Evolutionary conservation across 2,113 vertebrate genomes (phyloP), one percentile per base, ranked within the genome.

Genomic region (Rhinolophus sinicus): DNA sequence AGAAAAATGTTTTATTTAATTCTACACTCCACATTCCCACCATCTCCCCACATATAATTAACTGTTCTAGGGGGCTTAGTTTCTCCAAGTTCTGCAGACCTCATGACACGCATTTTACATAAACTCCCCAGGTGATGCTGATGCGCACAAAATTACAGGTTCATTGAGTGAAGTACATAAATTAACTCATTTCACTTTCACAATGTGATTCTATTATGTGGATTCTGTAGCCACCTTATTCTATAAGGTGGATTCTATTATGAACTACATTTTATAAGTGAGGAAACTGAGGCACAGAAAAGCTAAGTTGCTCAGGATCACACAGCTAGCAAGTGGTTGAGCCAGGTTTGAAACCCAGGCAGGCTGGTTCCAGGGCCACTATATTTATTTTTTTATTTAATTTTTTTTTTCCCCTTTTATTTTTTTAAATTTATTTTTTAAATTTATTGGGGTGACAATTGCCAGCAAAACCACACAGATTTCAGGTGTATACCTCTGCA

Each of bases 211-310:
- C 56, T 82, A 30, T 44, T 10, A 82, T 15, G 58, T 82, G 16
- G 56, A 60, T 44, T 44, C 40, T 6, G 7, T 44, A 44, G 40
- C 6, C 40, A 44, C 40, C 40, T 44, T 44, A 44, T 44, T 44
- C 40, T 83, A 22, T 47, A 21, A 83, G 28, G 60, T 83, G 19
- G 58, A 64, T 56, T 90, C 81, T 75, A 9, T 90, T 65, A 86
- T 38, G 76, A 87, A 86, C 33, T 52, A 50, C 35, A 58, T 95
- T 95, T 92, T 76, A 52, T 44, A 94, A 88, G 54, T 72, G 75
- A 90, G 33, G 38, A 60, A 92, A 73, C 26, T n/a, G 62, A 83
- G 62, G 12, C 72, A 75, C 38, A 95, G 54, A 88, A 88, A 72
- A n/a, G 19, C 13, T 69, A 38, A 76, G 35, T 82, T 82, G 70